Evolutionary conservation across 2,888 invertebrate genomes (phyloP).

Genomic region (Kryphioiulus occultus): DNA sequence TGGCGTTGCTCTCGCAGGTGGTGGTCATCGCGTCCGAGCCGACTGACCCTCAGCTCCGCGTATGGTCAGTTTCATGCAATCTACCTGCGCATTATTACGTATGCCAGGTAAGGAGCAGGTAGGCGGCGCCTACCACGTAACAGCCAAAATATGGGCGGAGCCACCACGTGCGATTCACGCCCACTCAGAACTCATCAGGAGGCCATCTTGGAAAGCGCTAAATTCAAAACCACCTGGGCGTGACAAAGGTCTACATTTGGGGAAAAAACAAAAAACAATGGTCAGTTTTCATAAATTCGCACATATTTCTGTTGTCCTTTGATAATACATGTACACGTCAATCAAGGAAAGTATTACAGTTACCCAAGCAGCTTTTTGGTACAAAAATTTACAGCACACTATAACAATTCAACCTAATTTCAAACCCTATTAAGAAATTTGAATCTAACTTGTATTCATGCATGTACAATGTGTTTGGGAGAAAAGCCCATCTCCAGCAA

Average conservation of each 20-base stretch:
- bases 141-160: background rate
- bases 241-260: background rate
- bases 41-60: background rate
- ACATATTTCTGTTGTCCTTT: no score
- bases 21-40: slow-evolving; percentile 1
- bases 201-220: background rate
- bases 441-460: no score
- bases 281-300: no score
- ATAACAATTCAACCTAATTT: no score
- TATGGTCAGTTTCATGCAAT: background rate
- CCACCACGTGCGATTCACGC: background rate
- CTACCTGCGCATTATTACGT: slow-evolving; percentile 23
- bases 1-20: slow-evolving; percentile 10
- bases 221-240: background rate
- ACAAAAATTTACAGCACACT: no score
- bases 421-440: no score
- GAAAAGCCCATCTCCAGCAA: no score
- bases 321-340: no score
- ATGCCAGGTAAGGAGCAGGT: slow-evolving; percentile 29
- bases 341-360: no score
- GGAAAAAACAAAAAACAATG: no score
- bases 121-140: background rate
- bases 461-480: no score
- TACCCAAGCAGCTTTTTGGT: no score
- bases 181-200: background rate